Conservation (phyloP, 2,113 vertebrate species). For the Muntiacus reevesi region DNA sequence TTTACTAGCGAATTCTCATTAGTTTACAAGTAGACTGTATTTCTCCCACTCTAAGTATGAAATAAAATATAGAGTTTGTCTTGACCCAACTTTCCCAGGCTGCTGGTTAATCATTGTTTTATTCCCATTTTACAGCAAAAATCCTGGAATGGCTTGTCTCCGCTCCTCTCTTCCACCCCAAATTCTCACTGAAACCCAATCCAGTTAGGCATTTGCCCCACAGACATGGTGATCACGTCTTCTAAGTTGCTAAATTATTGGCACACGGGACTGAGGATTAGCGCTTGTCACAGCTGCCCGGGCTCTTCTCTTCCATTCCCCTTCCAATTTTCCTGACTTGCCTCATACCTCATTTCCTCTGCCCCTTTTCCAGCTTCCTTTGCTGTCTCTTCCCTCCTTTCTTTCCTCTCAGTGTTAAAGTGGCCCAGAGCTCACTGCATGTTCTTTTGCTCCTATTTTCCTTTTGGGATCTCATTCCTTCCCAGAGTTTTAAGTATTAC, state of each 20-base stretch:
- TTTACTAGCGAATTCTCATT: not conserved
- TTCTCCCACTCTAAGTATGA: not conserved
- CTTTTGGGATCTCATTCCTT: not conserved
- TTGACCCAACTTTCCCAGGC: not conserved
- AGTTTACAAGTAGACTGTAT: not conserved
- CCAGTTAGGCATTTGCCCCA: not conserved
- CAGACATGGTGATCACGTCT: not conserved
- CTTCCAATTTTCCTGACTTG: not conserved
- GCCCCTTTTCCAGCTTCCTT: not conserved
- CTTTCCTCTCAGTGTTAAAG: not conserved
- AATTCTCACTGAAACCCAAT: not conserved
- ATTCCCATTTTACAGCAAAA: not conserved
- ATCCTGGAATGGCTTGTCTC: not conserved
- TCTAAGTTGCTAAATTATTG: not conserved
- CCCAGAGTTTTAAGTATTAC: not conserved
- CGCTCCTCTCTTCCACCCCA: not conserved
- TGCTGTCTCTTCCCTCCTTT: not conserved
- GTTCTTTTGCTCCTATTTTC: not conserved
- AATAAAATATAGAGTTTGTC: not conserved
- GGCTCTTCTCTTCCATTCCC: not conserved
- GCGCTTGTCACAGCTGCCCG: not conserved
- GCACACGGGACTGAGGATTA: not conserved
- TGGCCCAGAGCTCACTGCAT: not conserved
- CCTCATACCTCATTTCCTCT: not conserved
- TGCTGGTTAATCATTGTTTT: not conserved